Evolutionary conservation across 1,140 invertebrate species (phyloP).

Genomic region (Pinna nobilis): DNA sequence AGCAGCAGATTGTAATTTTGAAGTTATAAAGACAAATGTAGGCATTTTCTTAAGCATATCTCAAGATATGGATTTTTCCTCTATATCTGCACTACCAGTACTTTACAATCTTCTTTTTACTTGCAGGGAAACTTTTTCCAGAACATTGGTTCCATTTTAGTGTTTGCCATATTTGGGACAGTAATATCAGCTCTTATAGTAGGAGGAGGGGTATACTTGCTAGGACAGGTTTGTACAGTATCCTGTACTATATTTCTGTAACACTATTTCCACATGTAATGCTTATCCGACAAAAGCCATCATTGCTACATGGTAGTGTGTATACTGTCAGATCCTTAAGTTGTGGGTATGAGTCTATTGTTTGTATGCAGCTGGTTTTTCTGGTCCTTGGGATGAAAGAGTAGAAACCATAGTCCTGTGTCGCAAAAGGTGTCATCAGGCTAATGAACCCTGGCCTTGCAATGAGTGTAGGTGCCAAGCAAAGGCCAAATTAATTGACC

Average conservation of each 20-base stretch:
- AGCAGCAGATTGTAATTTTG: background rate
- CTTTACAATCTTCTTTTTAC: conserved; percentile 48
- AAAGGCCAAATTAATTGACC: too few relatives aligned
- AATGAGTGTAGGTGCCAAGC: too few relatives aligned
- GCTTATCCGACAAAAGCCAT: too few relatives aligned
- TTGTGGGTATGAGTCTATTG: conserved; percentile 99
- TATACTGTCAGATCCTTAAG: conserved; percentile 95
- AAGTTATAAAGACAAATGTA: background rate
- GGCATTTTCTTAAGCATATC: too few relatives aligned
- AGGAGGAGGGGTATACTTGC: conserved; percentile 94
- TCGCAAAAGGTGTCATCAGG: too few relatives aligned
- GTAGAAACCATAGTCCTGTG: too few relatives aligned
- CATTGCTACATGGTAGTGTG: too few relatives aligned
- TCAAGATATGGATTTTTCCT: too few relatives aligned
- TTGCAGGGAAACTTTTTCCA: conserved; percentile 95
- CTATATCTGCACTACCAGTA: too few relatives aligned
- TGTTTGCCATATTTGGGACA: conserved; percentile 98
- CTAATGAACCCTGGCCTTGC: too few relatives aligned
- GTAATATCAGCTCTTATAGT: conserved; percentile 87
- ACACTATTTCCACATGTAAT: too few relatives aligned
- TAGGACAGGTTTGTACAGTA: conserved; percentile 81
- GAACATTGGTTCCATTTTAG: conserved; percentile 91
- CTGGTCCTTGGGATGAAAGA: too few relatives aligned
- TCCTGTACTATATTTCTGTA: conserved; percentile 60
- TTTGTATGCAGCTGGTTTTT: conserved; percentile 98